phyloP scores from a whole-genome alignment of 2,888 invertebrate genomes.

The Nephrotoma flavescens region DNA sequence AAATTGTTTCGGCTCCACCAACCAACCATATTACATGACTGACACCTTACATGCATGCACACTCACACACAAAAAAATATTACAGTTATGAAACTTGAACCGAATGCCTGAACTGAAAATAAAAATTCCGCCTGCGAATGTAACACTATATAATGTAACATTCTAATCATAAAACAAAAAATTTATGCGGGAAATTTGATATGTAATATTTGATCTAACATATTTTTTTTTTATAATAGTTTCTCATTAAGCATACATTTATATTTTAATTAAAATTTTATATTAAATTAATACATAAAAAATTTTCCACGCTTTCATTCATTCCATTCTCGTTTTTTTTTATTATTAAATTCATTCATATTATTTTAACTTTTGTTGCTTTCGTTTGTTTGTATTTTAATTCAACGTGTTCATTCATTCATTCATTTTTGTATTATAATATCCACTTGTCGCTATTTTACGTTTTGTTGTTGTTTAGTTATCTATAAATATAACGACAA shows the following conservation, averaged over 20 bases:
- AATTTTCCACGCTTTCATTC: neutral
- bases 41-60: neutral
- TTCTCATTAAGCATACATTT: neutral
- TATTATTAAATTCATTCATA: neutral
- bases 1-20: neutral
- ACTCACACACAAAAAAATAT: neutral
- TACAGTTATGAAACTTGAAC: neutral
- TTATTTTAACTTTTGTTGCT: neutral
- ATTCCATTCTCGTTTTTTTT: neutral
- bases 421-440: neutral
- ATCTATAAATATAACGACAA: neutral
- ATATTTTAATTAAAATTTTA: neutral
- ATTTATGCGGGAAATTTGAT: neutral
- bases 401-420: neutral
- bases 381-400: neutral
- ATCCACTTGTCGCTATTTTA: neutral
- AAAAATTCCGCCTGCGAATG: neutral
- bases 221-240: neutral
- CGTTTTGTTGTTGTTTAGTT: neutral
- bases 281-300: neutral
- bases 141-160: neutral
- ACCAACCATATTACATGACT: neutral
- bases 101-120: neutral
- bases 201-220: neutral
- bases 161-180: neutral